Base-by-base conservation (phyloP, 2,113 vertebrate species). In the Prochilodus magdalenae region DNA sequence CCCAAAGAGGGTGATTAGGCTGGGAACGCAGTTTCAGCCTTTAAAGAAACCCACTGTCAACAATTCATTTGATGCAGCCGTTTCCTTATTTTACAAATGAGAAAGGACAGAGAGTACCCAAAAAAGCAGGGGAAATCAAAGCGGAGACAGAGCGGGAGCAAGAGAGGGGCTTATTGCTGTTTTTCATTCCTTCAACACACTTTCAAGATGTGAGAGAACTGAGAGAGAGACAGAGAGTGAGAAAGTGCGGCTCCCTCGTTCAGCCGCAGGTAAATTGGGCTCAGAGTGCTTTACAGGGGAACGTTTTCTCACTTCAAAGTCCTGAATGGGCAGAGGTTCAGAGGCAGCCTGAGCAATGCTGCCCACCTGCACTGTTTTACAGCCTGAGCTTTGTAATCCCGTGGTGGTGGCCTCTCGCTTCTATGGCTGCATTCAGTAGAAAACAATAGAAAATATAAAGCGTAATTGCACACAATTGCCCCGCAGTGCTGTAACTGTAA, bases 271-370 rank as follows among this genome's bases (percentile, higher is more conserved):
- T 80, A 76, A 82, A 59, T 44, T 76, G 73, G 26, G 73, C 22
- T 76, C 36, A n/a, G 62, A 82, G 67, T 60, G 51, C 30, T 82
- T 81, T 82, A 69, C 5, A 33, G 15, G 73, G 24, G 73, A 59
- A 57, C 63, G 15, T 69, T 73, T 76, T 70, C 80, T 82, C 73
- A 75, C 79, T 73, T 80, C 70, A 80, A 80, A 80, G 70, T n/a
- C 0, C 27, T 14, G 70, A 63, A 73, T 65, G 79, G 79, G 79
- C 79, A 73, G 70, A 62, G 26, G 70, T 80, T 73, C 70, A 65
- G 57, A 80, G 22, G 66, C 51, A 51, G 40, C 62, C 62, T 22
- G 30, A 14, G 51, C 55, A 73, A 80, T 73, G 47, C 63, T 59
- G 66, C 49, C 73, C 73, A 75, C 67, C 33, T 70, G 73, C 11